A percentile compares a stretch with the other conserved stretches of the same genome.
phyloP scores from a whole-genome alignment of 2,797 vertebrate species.

The Sebastes minor region DNA sequence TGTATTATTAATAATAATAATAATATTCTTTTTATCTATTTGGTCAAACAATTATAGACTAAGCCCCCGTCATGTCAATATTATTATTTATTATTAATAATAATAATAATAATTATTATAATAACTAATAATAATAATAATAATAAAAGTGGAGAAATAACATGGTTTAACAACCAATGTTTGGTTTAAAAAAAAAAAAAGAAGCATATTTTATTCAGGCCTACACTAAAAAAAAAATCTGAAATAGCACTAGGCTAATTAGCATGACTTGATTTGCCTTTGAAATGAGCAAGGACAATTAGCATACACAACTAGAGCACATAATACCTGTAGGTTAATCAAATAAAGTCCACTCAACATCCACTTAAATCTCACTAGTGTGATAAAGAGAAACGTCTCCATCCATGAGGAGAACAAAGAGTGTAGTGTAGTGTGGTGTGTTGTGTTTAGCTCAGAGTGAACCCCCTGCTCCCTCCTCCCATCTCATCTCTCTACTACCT shows the following conservation, averaged over 20 bases:
- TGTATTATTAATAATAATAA: too few relatives aligned
- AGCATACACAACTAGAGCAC: not conserved
- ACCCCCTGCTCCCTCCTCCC: slow-evolving; percentile 10
- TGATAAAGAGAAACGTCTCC: not conserved
- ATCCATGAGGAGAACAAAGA: slow-evolving; percentile 55
- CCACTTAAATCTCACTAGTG: not conserved
- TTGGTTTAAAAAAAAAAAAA: not conserved
- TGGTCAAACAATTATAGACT: too few relatives aligned
- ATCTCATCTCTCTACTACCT: slow-evolving; percentile 9
- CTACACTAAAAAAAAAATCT: too few relatives aligned
- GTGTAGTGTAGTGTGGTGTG: slow-evolving; percentile 39
- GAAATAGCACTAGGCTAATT: not conserved
- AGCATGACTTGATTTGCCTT: not conserved
- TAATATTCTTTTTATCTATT: too few relatives aligned
- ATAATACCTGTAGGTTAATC: not conserved
- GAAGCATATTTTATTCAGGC: not conserved
- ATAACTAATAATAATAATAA: not conserved
- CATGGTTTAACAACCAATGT: not conserved
- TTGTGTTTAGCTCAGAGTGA: slow-evolving; percentile 37
- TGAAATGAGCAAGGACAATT: not conserved
- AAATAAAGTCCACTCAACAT: not conserved
- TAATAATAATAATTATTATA: too few relatives aligned
- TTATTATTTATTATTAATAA: too few relatives aligned
- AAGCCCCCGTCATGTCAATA: too few relatives aligned
- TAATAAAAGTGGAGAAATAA: not conserved